phyloP scores from a whole-genome alignment of 2,797 vertebrate genomes.

The Pterois miles region DNA sequence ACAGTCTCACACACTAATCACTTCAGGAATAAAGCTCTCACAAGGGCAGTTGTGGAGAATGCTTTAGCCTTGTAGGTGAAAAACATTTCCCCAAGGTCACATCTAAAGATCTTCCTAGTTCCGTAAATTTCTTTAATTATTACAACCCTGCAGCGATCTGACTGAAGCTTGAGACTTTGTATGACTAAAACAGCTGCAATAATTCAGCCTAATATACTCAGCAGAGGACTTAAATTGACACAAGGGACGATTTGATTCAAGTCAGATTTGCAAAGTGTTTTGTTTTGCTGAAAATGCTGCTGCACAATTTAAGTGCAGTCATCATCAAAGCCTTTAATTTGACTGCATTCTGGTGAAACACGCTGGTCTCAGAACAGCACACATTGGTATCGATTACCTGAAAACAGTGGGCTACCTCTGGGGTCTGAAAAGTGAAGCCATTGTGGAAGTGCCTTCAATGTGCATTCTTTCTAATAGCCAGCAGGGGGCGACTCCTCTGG shows the following conservation, averaged over 20 bases:
- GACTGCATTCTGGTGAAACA: background rate
- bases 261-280: background rate
- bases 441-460: no score
- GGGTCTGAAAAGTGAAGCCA: no score
- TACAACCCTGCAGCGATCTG: slow-evolving; percentile 8
- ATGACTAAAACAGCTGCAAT: slow-evolving; percentile 30
- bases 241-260: slow-evolving; percentile 19
- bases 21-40: slow-evolving; percentile 19
- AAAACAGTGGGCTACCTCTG: background rate
- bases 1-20: background rate
- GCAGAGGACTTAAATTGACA: slow-evolving; percentile 22
- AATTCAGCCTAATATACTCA: slow-evolving; percentile 24
- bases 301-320: background rate
- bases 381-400: background rate
- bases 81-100: slow-evolving; percentile 37
- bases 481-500: no score
- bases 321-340: background rate
- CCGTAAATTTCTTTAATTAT: slow-evolving; percentile 49
- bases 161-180: slow-evolving; percentile 10
- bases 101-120: slow-evolving; percentile 28
- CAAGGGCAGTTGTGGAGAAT: slow-evolving; percentile 9
- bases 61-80: slow-evolving; percentile 27
- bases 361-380: background rate
- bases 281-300: background rate
- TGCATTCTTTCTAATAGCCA: no score